Conservation (phyloP, 1,140 invertebrate genomes). For the Aleiodes sp. region DNA sequence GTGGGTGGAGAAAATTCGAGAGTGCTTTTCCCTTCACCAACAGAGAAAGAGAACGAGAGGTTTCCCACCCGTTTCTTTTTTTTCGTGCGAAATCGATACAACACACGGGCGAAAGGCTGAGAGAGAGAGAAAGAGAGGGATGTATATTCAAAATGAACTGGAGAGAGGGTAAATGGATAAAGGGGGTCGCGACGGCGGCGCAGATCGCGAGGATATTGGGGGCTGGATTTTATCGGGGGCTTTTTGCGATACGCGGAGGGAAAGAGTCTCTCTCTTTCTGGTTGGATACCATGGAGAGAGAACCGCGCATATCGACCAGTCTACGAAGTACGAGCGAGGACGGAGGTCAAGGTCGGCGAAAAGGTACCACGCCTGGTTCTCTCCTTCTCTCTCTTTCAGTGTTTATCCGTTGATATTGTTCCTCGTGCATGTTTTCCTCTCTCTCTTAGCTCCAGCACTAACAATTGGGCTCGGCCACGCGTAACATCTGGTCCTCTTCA, state of each 20-base stretch:
- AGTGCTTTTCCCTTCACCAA: too few relatives aligned
- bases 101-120: conserved; percentile 3
- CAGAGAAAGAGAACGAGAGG: too few relatives aligned
- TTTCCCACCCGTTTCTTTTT: too few relatives aligned
- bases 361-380: conserved; percentile 60
- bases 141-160: too few relatives aligned
- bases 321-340: conserved; percentile 56
- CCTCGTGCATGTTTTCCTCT: not conserved
- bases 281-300: not conserved
- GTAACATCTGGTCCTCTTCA: conserved; percentile 29
- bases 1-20: not conserved
- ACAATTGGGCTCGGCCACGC: conserved; percentile 27
- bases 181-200: conserved; percentile 29
- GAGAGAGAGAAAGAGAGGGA: conserved; percentile 21
- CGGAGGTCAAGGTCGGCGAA: conserved; percentile 61
- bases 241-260: conserved; percentile 3
- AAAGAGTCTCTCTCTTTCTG: conserved; percentile 9
- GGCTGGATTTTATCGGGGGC: conserved; percentile 29
- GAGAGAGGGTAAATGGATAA: conserved; percentile 26
- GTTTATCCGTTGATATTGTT: not conserved
- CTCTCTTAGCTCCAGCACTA: not conserved
- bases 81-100: conserved; percentile 41
- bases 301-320: conserved; percentile 56
- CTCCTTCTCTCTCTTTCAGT: not conserved
- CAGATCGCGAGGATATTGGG: conserved; percentile 24